Evolutionary conservation across 1,140 invertebrate genomes (phyloP), one percentile per base, ranked within the genome.

Genomic region (Bombus affinis): DNA sequence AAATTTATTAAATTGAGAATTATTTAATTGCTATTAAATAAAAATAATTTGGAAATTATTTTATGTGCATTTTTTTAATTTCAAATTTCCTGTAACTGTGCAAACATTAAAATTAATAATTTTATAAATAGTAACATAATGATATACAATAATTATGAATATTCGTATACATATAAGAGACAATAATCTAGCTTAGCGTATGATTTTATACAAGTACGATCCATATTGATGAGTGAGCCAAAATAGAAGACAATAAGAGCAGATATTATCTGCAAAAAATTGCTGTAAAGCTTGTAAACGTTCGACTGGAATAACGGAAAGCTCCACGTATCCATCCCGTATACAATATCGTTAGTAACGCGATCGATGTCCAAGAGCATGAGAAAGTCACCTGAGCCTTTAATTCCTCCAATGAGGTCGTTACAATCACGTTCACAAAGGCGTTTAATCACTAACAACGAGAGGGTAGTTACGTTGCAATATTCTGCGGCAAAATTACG

Each of bases 331-430:
- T 44, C 6, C 18, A 25, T 18, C 32, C n/a, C 15, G 12, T 57
- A 44, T 28, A 18, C 18, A 53, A 53, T 53, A 53, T 53, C 47
- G 47, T 53, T 53, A 22, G 47, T 22, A 53, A 53, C 37, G 8
- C 47, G 71, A 84, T 84, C 82, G 75, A 84, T 84, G 44, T 62
- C 53, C 57, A 59, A 59, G 75, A 70, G 44, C 81, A 53, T 65
- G 81, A 35, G 82, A 78, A 84, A 84, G 53, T 75, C n/a, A 71
- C 53, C 47, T 59, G 47, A 78, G 66, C 82, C 75, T 84, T 71
- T 84, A 59, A 84, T 79, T 77, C 75, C 74, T 35, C n/a, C 75
- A 79, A 84, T 35, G 75, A 79, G 82, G 75, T 59, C 82, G 35
- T 71, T 62, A 37, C 37, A 84, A 84, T 78, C 75, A 59, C 65